A percentile compares a stretch with the other conserved stretches of the same genome.
These are phyloP conservation scores for Clistopyga incitator DNA, from an alignment of 2,888 invertebrate genomes.

Conservation along the genomic window DNA sequence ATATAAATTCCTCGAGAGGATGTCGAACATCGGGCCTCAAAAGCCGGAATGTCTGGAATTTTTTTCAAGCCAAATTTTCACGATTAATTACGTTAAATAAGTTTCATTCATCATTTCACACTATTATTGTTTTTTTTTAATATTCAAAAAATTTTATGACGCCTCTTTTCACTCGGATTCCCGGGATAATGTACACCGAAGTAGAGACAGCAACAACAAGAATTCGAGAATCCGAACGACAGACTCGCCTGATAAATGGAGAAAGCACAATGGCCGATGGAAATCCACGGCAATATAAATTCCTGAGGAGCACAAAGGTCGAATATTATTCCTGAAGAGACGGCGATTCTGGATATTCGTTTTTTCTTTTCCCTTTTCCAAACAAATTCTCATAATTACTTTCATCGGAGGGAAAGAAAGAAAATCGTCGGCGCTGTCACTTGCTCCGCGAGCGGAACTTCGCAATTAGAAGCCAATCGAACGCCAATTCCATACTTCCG, in stretches of 20 bases:
- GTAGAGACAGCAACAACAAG: background rate
- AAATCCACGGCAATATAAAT: constrained; percentile 44
- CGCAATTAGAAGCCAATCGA: constrained; percentile 9
- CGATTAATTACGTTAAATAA: background rate
- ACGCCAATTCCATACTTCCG: background rate
- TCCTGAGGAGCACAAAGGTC: constrained; percentile 43
- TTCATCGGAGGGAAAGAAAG: background rate
- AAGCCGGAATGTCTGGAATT: background rate
- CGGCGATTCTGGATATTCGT: background rate
- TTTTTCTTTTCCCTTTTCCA: no score
- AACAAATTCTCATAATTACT: background rate
- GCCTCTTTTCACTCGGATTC: background rate
- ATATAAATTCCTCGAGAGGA: constrained; percentile 7
- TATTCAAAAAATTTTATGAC: no score
- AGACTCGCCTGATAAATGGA: no score
- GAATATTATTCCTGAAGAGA: background rate
- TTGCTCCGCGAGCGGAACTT: background rate
- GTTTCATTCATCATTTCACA: no score
- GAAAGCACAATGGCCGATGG: no score
- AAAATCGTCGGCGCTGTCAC: background rate
- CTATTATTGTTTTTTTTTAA: no score
- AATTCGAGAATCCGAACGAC: no score
- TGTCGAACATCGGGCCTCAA: background rate
- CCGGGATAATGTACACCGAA: background rate
- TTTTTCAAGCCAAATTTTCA: background rate